These are phyloP conservation scores for Lasaia peninsularis DNA, from an alignment of 1,140 invertebrate species.

Conservation along the genomic window DNA sequence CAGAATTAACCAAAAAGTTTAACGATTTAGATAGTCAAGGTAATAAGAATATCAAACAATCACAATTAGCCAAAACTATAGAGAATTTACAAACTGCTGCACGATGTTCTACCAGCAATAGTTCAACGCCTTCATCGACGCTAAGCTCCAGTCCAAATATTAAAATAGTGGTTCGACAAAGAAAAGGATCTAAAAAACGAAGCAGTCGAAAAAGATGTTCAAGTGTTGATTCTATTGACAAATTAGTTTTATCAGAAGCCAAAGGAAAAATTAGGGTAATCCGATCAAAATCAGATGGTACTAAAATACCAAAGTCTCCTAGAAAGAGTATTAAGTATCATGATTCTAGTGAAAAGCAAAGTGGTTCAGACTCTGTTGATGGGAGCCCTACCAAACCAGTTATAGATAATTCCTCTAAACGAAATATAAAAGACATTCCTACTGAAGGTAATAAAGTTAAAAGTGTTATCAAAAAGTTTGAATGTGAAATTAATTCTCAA, in stretches of 20 bases:
- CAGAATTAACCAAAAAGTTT: slow-evolving; percentile 78
- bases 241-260: slow-evolving; percentile 50
- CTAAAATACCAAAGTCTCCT: slow-evolving; percentile 57
- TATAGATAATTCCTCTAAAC: slow-evolving; percentile 30
- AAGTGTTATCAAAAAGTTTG: slow-evolving; percentile 67
- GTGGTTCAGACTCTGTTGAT: slow-evolving; percentile 65
- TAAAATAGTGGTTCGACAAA: slow-evolving; percentile 68
- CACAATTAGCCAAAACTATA: slow-evolving; percentile 63
- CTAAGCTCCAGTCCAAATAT: slow-evolving; percentile 69
- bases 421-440: slow-evolving; percentile 21
- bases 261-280: slow-evolving; percentile 56
- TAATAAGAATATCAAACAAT: slow-evolving; percentile 54
- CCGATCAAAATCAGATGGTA: slow-evolving; percentile 71
- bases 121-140: slow-evolving; percentile 65
- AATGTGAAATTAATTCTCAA: slow-evolving; percentile 66
- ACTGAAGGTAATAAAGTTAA: slow-evolving; percentile 53
- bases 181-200: slow-evolving; percentile 55
- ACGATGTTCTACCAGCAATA: slow-evolving; percentile 53
- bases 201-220: slow-evolving; percentile 64
- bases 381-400: slow-evolving; percentile 47
- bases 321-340: slow-evolving; percentile 58
- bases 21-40: slow-evolving; percentile 71
- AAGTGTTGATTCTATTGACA: slow-evolving; percentile 70
- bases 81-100: slow-evolving; percentile 55
- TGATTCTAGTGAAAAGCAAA: slow-evolving; percentile 56